Conservation (phyloP, 2,113 vertebrate species). For the Motacilla alba region DNA sequence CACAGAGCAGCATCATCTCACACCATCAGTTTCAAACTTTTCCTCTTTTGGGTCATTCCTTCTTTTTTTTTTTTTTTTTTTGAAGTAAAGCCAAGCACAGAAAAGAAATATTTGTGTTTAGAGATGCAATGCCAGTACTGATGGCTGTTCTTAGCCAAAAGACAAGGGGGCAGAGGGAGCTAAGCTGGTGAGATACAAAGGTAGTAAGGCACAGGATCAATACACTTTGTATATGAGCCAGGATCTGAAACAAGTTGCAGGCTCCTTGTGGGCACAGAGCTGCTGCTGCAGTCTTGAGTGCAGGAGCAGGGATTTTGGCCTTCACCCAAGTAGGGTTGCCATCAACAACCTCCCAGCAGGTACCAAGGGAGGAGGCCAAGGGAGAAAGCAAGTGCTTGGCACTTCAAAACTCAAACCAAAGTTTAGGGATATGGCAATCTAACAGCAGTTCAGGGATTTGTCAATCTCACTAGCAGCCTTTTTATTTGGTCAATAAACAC, state of each 20-base stretch:
- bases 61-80: not conserved
- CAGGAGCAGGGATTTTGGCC: not conserved
- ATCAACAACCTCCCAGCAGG: not conserved
- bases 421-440: not conserved
- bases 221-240: not conserved
- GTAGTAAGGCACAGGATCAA: not conserved
- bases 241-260: not conserved
- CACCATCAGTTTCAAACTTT: not conserved
- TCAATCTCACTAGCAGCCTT: not conserved
- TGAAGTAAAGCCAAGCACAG: not conserved
- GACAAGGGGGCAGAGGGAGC: not conserved
- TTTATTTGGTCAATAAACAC: not conserved
- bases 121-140: not conserved
- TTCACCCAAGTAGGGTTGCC: not conserved
- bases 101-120: not conserved
- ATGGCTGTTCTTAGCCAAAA: not conserved
- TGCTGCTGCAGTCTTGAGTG: accelerated
- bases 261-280: not conserved
- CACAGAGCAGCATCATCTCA: not conserved
- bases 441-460: too few relatives aligned
- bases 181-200: not conserved
- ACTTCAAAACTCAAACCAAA: not conserved
- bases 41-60: not conserved
- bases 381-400: not conserved
- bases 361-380: not conserved